Percentiles rank a stretch among this genome's conserved stretches.
These are phyloP conservation scores for Eurystomus gularis DNA, from an alignment of 2,113 vertebrate species.

Conservation along the genomic window DNA sequence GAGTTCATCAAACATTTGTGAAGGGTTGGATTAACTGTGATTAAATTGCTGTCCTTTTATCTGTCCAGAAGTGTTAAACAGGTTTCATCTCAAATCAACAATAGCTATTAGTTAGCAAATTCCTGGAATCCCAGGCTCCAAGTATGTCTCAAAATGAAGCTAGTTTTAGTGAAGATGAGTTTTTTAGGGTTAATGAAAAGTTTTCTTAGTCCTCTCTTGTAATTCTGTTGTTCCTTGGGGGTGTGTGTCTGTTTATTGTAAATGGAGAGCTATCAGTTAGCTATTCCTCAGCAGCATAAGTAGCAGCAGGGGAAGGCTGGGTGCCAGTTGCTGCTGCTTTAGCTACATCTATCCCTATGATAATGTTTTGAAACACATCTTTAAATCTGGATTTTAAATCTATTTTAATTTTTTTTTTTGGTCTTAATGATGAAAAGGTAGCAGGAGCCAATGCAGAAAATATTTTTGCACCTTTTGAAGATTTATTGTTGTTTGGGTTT, in stretches of 20 bases:
- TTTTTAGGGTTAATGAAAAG: neutral
- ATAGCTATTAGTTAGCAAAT: neutral
- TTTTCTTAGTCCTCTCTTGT: neutral
- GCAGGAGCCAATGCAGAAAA: neutral
- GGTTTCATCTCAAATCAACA: neutral
- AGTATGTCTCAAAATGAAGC: neutral
- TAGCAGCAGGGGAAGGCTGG: neutral
- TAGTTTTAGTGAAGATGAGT: neutral
- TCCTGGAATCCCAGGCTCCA: neutral
- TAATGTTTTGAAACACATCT: neutral
- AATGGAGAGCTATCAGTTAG: neutral
- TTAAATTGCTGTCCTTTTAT: neutral
- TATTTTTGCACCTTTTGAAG: neutral
- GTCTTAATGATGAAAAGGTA: accelerated
- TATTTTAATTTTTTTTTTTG: neutral
- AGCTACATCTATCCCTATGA: neutral
- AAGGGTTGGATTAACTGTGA: neutral
- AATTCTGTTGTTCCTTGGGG: neutral
- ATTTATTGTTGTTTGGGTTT: neutral
- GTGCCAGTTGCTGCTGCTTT: neutral
- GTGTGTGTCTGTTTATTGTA: neutral
- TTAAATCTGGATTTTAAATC: neutral
- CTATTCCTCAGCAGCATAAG: neutral
- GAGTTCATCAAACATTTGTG: neutral
- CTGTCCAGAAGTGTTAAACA: neutral